Percentiles rank a stretch among this genome's conserved stretches.
phyloP scores from a whole-genome alignment of 2,797 vertebrate species.

The Apogon hyalosoma region DNA sequence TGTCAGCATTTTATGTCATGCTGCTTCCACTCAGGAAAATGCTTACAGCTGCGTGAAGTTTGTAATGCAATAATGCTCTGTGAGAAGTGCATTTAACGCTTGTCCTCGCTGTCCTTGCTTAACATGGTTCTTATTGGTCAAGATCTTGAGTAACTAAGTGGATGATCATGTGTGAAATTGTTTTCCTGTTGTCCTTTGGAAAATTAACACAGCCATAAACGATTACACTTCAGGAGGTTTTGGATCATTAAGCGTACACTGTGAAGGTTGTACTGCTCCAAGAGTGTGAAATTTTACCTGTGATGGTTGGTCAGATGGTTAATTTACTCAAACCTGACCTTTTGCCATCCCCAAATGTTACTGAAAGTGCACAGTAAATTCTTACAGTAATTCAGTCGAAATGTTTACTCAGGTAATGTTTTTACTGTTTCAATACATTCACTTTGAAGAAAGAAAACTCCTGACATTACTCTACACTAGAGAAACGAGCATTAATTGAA shows the following conservation, averaged over 20 bases:
- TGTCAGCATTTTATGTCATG: slow-evolving; percentile 55
- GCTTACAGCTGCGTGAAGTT: slow-evolving; percentile 34
- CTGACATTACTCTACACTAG: slow-evolving; percentile 4
- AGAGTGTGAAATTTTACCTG: slow-evolving; percentile 14
- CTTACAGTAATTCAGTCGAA: neutral
- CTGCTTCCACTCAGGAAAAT: slow-evolving; percentile 42
- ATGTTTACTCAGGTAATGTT: neutral
- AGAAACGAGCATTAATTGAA: slow-evolving; percentile 50
- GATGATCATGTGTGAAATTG: neutral
- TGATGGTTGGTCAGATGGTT: neutral
- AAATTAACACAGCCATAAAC: slow-evolving; percentile 12
- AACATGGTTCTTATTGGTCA: slow-evolving; percentile 1
- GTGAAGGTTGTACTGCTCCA: slow-evolving; percentile 10
- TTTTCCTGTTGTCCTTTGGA: slow-evolving; percentile 7
- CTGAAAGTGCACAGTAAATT: neutral
- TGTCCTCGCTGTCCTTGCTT: slow-evolving; percentile 36
- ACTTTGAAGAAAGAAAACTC: slow-evolving; percentile 17
- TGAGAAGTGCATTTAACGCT: slow-evolving; percentile 26
- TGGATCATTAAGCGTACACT: slow-evolving; percentile 6
- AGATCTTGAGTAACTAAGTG: slow-evolving; percentile 4
- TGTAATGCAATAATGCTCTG: slow-evolving; percentile 20
- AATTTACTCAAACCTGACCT: slow-evolving; percentile 3
- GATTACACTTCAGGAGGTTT: slow-evolving; percentile 12
- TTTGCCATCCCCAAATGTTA: slow-evolving; percentile 2
- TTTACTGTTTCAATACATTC: neutral